Evolutionary conservation across 2,113 vertebrate species (phyloP), one percentile per base, ranked within the genome.

Genomic region (Meleagris gallopavo): DNA sequence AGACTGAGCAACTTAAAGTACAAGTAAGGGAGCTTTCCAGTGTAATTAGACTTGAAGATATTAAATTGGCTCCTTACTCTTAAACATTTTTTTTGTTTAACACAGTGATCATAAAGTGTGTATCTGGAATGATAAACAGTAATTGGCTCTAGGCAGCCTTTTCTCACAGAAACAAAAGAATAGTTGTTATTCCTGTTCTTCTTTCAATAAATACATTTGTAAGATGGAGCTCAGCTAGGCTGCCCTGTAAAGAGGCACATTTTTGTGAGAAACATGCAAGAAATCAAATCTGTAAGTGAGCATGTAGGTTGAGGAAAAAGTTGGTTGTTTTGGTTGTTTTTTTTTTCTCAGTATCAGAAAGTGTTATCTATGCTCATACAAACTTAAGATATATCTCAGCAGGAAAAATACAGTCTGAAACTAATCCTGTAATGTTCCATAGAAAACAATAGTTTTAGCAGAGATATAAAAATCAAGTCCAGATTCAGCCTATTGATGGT

Each of bases 101-200:
- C 88, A 89, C 57, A 38, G 64, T 86, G 65, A 93, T 93, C 81
- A 61, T 96, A 86, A 93, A 95, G 86, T 55, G 72, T 86, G 78
- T 89, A 89, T 46, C 80, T 77, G n/a, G 88, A 96, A 91, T 96
- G 72, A 94, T 92, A 89, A 96, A 83, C 86, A 88, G 57, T 90
- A 92, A 65, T 91, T 84, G 94, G 90, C 81, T 90, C 55, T 72
- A 83, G 93, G 93, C 89, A 78, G 61, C 89, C 83, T 93, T 94
- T 90, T 76, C 83, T 91, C 75, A 77, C 67, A 52, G 93, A 91
- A 69, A 92, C 89, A 93, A 95, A 94, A 89, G 87, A 95, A 81
- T 79, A 88, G 78, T 94, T 95, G 78, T 88, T 96, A 83, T 77
- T 76, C 48, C 29, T 91, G 40, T 89, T 40, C 89, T 96, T 80